Evolutionary conservation across 1,140 invertebrate species (phyloP), one percentile per base, ranked within the genome.

Genomic region (Oryzaephilus surinamensis): DNA sequence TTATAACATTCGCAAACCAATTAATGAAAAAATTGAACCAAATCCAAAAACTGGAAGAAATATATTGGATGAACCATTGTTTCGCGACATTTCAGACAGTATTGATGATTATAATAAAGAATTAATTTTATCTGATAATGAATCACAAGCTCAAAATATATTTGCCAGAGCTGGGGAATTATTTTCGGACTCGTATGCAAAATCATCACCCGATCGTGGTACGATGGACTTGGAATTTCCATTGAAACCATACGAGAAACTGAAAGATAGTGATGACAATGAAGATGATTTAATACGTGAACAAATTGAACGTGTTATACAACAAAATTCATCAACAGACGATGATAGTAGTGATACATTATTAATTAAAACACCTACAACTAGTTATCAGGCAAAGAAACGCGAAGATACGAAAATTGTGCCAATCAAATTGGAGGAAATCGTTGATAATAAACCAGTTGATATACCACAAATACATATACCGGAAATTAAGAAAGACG

Each of bases 151-250:
- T 1, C 72, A 74, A 45, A 66, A 66, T 10, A 47, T 72, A 4
- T 78, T 77, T 49, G 71, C 69, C 2, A 59, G 69, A 43, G 67
- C 71, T 15, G 69, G 71, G 39, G 70, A 76, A 32, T 66, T 70
- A 0, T 67, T 74, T 18, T 64, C 70, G 3, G 62, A 64, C 14
- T 61, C 65, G 4, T 62, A 60, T 52, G 46, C 54, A 3, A 62
- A 61, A 48, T 46, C 52, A 19, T 55, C 57, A 6, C 46, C 54
- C 6, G 53, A 56, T 37, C 44, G 45, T 32, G 49, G 61, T 48
- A 67, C 66, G 38, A 62, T 67, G 6, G 57, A 60, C 31, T 41
- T 52, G 15, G 54, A 54, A 10, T 57, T 46, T 46, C 43, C 47
- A 8, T 48, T 38, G 12, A 60, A 58, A 45, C 41, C 38, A 2